Evolutionary conservation across 2,888 invertebrate genomes (phyloP), one percentile per base, ranked within the genome.

Genomic region (Cyclophora albipunctata): DNA sequence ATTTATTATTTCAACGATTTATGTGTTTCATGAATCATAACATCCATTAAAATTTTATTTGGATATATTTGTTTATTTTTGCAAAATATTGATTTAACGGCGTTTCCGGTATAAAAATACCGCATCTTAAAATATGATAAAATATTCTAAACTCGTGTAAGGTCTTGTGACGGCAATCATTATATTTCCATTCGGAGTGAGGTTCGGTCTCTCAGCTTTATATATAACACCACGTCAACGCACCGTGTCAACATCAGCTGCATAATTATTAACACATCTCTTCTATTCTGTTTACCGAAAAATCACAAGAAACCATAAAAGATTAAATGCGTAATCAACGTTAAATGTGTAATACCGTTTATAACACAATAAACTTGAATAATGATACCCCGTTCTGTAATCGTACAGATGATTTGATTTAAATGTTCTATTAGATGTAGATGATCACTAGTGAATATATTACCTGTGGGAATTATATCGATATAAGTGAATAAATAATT

Each of bases 351-450:
- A 61, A 63, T 55, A 67, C 51, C 60, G 49, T 57, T 63, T 62
- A 59, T 60, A 55, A 65, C 58, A 53, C 57, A 62, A 67, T 74
- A 70, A 74, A 37, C 4, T 37, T 20, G 68, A 75, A 74, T 63
- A 66, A 20, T 20, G 20, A 20, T 20, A 20, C 2, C 20, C 20
- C 20, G 20, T 20, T 20, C 20, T 20, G 20, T 20, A 20, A 20
- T 20, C 20, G 20, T 20, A 20, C 20, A 20, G 20, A 20, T 20
- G 2, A 20, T 20, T 20, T 20, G 20, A 20, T 20, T 20, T 20
- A 20, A 20, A 20, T 20, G 20, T 1, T 1, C 20, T 20, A 20
- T 20, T 20, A 20, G 20, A 20, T 20, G 20, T 20, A 20, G 20
- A 2, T 20, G 20, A 20, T 20, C 20, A 20, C 20, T 20, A 20